A percentile compares a stretch with the other conserved stretches of the same genome.
phyloP scores from a whole-genome alignment of 2,113 vertebrate genomes.

The Phrynocephalus versicolor region DNA sequence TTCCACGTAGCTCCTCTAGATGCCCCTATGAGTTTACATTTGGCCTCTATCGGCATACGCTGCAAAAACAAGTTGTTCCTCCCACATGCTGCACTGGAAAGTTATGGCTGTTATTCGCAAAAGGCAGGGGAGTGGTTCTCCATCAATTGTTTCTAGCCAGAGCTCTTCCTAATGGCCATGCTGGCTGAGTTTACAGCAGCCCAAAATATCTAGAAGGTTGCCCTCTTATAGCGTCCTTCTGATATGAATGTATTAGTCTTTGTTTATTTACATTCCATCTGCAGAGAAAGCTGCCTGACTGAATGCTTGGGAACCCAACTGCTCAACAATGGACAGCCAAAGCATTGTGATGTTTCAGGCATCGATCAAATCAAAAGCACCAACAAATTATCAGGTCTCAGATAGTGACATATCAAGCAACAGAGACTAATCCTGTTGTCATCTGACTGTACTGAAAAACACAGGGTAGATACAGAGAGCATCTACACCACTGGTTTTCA shows the following conservation, averaged over 20 bases:
- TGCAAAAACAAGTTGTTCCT: background rate
- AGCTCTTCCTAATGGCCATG: background rate
- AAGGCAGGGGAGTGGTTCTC: background rate
- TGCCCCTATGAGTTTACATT: slow-evolving; percentile 52
- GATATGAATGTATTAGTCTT: background rate
- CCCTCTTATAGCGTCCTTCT: background rate
- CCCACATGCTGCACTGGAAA: background rate
- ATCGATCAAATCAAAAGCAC: no score
- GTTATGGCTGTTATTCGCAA: background rate
- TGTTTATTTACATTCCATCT: background rate
- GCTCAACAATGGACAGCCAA: background rate
- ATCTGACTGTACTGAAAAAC: background rate
- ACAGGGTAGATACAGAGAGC: background rate
- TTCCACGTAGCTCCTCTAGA: slow-evolving; percentile 60
- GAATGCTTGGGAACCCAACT: background rate
- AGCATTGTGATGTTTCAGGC: background rate
- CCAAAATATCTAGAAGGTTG: background rate
- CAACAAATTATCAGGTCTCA: no score
- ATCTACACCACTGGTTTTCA: no score
- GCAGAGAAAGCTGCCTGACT: background rate
- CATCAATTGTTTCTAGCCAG: background rate
- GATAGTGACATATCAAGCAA: background rate
- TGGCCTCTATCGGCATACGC: background rate
- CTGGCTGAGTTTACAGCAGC: background rate
- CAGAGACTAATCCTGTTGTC: background rate